These are phyloP conservation scores for Scophthalmus maximus DNA, from an alignment of 2,113 vertebrate species.

Conservation along the genomic window DNA sequence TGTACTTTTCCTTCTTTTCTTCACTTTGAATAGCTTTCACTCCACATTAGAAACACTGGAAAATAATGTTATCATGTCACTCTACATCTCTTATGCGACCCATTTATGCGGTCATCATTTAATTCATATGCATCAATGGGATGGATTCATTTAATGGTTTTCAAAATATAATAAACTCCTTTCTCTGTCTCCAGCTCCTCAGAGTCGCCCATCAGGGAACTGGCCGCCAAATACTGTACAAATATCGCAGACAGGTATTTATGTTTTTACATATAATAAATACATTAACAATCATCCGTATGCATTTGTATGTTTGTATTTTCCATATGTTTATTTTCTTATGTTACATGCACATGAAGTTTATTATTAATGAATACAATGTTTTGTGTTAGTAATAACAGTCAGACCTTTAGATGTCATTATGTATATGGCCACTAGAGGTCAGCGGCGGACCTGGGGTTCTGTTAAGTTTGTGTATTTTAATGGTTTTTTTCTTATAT, in stretches of 20 bases:
- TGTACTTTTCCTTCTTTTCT: neutral
- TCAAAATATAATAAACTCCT: no score
- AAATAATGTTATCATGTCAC: no score
- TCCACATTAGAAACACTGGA: neutral
- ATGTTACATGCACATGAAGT: neutral
- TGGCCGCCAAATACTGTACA: slow-evolving; percentile 93
- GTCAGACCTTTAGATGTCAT: no score
- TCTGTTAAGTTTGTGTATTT: no score
- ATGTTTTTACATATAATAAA: neutral
- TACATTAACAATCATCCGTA: neutral
- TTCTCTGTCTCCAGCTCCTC: slow-evolving; percentile 83
- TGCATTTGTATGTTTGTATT: neutral
- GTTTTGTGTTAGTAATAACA: neutral
- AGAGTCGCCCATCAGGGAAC: slow-evolving; percentile 95
- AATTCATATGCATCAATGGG: no score
- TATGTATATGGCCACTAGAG: no score
- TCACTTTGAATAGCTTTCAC: neutral
- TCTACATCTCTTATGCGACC: no score
- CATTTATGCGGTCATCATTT: no score
- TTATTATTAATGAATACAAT: neutral
- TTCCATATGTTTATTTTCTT: neutral
- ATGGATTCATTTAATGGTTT: no score
- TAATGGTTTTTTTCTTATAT: no score
- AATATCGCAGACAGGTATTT: slow-evolving; percentile 86
- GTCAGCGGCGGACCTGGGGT: no score